Conservation (phyloP, 2,113 vertebrate genomes). For the Cavia aperea region DNA sequence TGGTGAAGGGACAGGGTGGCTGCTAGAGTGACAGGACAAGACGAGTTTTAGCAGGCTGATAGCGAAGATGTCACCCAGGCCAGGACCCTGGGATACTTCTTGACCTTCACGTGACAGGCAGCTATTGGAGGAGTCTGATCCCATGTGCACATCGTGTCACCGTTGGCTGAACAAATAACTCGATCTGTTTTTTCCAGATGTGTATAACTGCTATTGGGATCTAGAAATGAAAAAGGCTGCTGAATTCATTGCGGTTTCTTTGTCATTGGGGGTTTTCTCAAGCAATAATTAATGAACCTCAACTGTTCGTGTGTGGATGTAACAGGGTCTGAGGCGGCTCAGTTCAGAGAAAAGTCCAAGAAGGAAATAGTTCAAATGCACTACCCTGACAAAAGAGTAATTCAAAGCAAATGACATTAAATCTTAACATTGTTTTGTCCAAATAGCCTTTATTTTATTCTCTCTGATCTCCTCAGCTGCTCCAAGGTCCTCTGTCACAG, state of each 20-base stretch:
- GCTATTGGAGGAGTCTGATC: neutral
- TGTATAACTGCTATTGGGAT: neutral
- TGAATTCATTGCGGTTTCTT: neutral
- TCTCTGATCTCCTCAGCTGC: neutral
- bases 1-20: neutral
- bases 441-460: neutral
- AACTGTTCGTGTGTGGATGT: neutral
- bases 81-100: rapidly evolving
- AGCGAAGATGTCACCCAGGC: neutral
- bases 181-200: neutral
- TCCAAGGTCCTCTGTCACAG: neutral
- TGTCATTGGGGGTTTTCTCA: neutral
- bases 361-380: neutral
- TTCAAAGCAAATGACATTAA: neutral
- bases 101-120: neutral
- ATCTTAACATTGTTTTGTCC: neutral
- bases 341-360: neutral
- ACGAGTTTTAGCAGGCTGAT: neutral
- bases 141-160: neutral
- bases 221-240: neutral
- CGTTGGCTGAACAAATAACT: neutral
- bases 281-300: neutral
- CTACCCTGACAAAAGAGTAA: neutral
- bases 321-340: neutral
- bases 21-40: neutral